phyloP scores from a whole-genome alignment of 1,140 invertebrate species.

The Drosophila kohkoa region DNA sequence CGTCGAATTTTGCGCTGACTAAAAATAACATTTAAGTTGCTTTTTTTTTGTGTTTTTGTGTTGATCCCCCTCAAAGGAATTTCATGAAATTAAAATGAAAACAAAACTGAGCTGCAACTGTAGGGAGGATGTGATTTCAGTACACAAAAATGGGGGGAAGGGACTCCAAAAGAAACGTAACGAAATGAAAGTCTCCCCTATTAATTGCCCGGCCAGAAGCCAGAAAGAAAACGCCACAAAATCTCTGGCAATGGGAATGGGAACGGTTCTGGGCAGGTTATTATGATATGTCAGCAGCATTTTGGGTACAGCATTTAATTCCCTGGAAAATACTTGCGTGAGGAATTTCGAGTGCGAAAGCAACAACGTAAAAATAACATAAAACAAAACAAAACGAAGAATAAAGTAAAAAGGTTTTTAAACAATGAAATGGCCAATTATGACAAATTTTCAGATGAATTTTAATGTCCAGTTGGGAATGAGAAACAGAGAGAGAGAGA shows the following conservation, averaged over 20 bases:
- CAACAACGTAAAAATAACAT: neutral
- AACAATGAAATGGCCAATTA: conserved; percentile 76
- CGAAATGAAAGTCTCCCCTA: conserved; percentile 24
- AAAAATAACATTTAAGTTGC: conserved; percentile 62
- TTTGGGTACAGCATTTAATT: conserved; percentile 36
- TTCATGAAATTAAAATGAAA: conserved; percentile 60
- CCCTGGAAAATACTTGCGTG: conserved; percentile 33
- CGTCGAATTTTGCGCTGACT: conserved; percentile 56
- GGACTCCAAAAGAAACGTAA: conserved; percentile 1
- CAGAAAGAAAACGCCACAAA: conserved; percentile 39
- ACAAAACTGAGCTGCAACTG: conserved; percentile 39
- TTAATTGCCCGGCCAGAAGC: conserved; percentile 42
- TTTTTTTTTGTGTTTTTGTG: conserved; percentile 5
- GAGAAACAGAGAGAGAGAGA: neutral
- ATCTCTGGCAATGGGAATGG: conserved; percentile 38
- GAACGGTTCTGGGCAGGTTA: conserved; percentile 44
- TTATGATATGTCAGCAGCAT: conserved; percentile 40
- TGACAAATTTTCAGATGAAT: conserved; percentile 77
- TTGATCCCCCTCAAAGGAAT: conserved; percentile 45
- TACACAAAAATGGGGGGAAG: conserved; percentile 32
- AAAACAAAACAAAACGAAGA: conserved; percentile 7
- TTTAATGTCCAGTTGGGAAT: conserved; percentile 41
- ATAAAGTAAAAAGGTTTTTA: conserved; percentile 19
- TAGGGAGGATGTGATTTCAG: conserved; percentile 32
- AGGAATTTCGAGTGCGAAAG: conserved; percentile 37